phyloP scores from a whole-genome alignment of 2,888 invertebrate genomes.

The Eristalis tenax region DNA sequence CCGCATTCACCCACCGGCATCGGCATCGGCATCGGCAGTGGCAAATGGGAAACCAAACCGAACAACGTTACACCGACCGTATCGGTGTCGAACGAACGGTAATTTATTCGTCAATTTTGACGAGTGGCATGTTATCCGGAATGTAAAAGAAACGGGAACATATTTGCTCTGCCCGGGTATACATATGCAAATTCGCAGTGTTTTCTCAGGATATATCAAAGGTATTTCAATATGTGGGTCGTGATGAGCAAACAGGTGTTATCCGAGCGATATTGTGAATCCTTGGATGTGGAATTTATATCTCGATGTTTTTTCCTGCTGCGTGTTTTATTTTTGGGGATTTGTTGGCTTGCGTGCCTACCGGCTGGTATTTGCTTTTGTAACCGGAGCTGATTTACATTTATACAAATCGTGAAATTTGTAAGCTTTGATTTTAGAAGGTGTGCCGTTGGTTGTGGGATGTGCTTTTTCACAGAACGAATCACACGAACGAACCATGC shows the following conservation, averaged over 20 bases:
- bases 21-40: no score
- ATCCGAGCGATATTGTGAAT: slow-evolving; percentile 65
- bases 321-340: neutral
- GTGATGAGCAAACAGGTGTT: slow-evolving; percentile 70
- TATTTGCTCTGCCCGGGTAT: slow-evolving; percentile 61
- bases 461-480: neutral
- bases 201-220: slow-evolving; percentile 63
- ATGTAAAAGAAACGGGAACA: slow-evolving; percentile 61
- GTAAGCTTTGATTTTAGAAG: slow-evolving; percentile 65
- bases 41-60: slow-evolving; percentile 3
- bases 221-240: slow-evolving; percentile 68
- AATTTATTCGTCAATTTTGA: slow-evolving; percentile 70
- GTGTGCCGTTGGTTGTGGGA: neutral
- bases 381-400: slow-evolving; percentile 69
- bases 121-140: slow-evolving; percentile 64
- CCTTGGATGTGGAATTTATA: slow-evolving; percentile 27
- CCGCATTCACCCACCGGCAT: neutral
- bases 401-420: slow-evolving; percentile 69
- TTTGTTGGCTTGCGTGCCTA: slow-evolving; percentile 1
- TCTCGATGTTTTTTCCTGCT: slow-evolving; percentile 11
- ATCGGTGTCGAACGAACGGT: neutral
- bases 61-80: slow-evolving; percentile 5
- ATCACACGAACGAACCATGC: neutral
- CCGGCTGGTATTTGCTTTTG: slow-evolving; percentile 46
- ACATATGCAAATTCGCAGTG: slow-evolving; percentile 68